Percentiles rank a stretch among this genome's conserved stretches.
phyloP scores from a whole-genome alignment of 2,888 invertebrate species.

The Macrosoma leucophasiata region DNA sequence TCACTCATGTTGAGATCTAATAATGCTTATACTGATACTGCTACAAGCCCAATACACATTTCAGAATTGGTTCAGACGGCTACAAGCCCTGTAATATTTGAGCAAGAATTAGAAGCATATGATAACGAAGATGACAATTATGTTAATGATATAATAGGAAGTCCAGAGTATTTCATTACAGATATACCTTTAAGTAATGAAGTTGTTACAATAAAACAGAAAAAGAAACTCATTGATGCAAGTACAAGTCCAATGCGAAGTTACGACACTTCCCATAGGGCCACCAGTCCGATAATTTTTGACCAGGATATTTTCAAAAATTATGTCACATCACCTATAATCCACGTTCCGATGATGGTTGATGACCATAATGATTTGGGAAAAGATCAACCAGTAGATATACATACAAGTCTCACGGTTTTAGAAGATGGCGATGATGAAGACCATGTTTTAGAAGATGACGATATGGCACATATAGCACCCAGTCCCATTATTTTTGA shows the following conservation, averaged over 20 bases:
- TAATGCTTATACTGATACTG: slow-evolving; percentile 19
- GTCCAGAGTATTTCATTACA: slow-evolving; percentile 13
- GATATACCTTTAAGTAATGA: slow-evolving; percentile 33
- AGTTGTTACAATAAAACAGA: slow-evolving; percentile 26
- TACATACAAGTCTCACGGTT: too few relatives aligned
- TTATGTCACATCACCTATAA: too few relatives aligned
- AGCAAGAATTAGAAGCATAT: slow-evolving; percentile 9
- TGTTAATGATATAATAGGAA: slow-evolving; percentile 3
- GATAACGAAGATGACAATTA: slow-evolving; percentile 1
- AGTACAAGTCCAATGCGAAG: slow-evolving; percentile 32
- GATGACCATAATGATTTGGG: too few relatives aligned
- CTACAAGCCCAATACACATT: slow-evolving; percentile 26
- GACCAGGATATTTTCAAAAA: too few relatives aligned
- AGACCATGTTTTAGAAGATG: neutral
- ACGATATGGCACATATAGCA: slow-evolving; percentile 9
- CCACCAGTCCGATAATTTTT: too few relatives aligned
- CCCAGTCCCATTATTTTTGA: slow-evolving; percentile 21
- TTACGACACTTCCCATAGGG: too few relatives aligned
- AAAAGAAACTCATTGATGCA: slow-evolving; percentile 22
- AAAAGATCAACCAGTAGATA: too few relatives aligned
- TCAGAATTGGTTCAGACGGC: slow-evolving; percentile 15
- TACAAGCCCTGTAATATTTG: slow-evolving; percentile 28
- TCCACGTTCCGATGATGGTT: too few relatives aligned
- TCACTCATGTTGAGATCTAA: slow-evolving; percentile 15
- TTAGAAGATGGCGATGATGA: too few relatives aligned